Conservation (phyloP, 2,888 invertebrate genomes). For the Cryptocephalus moraei region DNA sequence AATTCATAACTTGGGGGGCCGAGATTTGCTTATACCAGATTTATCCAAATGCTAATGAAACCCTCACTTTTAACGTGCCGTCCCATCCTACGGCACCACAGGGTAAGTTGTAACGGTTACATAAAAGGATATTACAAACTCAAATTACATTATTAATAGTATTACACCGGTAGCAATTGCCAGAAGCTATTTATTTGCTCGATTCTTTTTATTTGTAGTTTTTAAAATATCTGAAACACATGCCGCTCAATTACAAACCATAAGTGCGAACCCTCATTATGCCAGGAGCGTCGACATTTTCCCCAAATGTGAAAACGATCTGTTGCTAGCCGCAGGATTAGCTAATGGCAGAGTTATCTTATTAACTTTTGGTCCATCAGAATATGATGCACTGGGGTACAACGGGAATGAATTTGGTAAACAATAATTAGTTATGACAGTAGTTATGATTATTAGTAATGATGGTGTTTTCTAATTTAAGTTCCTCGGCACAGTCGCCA, state of each 20-base stretch:
- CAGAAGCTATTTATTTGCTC: too few relatives aligned
- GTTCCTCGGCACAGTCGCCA: conserved; percentile 76
- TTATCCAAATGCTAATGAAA: conserved; percentile 46
- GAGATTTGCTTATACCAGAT: conserved; percentile 83
- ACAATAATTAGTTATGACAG: too few relatives aligned
- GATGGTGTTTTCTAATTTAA: conserved; percentile 27
- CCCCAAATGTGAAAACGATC: conserved; percentile 64
- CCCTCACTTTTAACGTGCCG: conserved; percentile 31
- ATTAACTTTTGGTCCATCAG: conserved; percentile 55
- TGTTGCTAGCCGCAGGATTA: conserved; percentile 78
- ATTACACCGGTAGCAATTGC: too few relatives aligned
- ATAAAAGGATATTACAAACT: too few relatives aligned
- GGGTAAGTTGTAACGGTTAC: too few relatives aligned
- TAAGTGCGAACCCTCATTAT: conserved; percentile 64
- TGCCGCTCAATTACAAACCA: conserved; percentile 60
- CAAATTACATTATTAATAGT: too few relatives aligned
- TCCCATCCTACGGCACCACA: background rate
- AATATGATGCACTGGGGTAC: conserved; percentile 55
- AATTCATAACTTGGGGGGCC: conserved; percentile 84
- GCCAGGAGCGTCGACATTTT: conserved; percentile 83
- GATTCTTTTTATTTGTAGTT: conserved; percentile 38
- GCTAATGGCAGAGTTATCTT: conserved; percentile 81
- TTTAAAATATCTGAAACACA: conserved; percentile 59
- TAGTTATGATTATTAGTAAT: background rate
- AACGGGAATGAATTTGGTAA: conserved; percentile 65